Evolutionary conservation across 2,888 invertebrate genomes (phyloP), one percentile per base, ranked within the genome.

Genomic region (Amiota mariae): DNA sequence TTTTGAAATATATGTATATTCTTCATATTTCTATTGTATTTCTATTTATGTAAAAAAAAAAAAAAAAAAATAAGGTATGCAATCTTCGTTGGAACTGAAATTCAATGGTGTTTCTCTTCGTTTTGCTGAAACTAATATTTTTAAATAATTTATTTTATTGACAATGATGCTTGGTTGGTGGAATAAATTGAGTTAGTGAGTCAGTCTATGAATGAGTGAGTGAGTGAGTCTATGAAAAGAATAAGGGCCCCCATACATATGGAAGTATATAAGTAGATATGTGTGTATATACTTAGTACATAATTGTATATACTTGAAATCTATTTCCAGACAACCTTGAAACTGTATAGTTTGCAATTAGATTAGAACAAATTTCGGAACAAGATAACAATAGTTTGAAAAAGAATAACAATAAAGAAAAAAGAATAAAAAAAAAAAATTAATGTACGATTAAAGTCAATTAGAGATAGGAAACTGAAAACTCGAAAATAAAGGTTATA

Each of bases 401-500:
- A 76, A 82, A 8, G 20, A 59, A 20, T 8, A 54, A 11, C n/a
- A 59, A 70, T 36, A 70, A 57, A 70, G 36, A 59, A 49, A 75
- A 84, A 75, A 77, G 85, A 85, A 78, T 80, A 85, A 83, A 86
- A 83, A 85, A 86, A 86, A 85, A 83, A 85, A 84, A 83, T 86
- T 86, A 86, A 83, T 85, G 86, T 84, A 82, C 79, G 86, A 86
- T 83, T 86, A 86, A 83, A 83, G 84, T 85, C 85, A 83, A 83
- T 83, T 83, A 85, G n/a, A 86, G 83, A 83, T 83, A 83, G 86
- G 86, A 86, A 86, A 36, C 36, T 36, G 36, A 36, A 36, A 36
- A 36, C 36, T 6, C 6, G 36, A 36, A 6, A 36, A 4, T 6
- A 36, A 36, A 20, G 68, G 54, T 20, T 20, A 51, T 68, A 54